Base-by-base conservation (phyloP, 2,797 vertebrate species). In the Coendou prehensilis region DNA sequence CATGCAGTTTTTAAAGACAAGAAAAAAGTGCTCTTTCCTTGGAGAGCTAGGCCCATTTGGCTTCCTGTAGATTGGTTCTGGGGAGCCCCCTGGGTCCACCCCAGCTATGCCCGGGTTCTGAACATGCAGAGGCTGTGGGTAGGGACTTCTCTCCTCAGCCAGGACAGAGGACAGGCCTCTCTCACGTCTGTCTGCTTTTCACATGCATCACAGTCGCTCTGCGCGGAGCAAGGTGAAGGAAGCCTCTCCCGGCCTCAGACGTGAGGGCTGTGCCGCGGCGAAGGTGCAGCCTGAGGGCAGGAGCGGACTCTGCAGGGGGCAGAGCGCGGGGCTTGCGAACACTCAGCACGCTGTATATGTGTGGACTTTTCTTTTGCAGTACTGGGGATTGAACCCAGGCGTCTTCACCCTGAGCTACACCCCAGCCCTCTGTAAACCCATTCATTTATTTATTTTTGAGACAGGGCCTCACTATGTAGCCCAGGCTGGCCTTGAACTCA, bases 1-100 rank as follows among this genome's bases (percentile, higher is more conserved):
- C 14, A 54, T 9, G 82, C 30, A n/a, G 61, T 86, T 86, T 86
- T 84, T 56, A 78, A 69, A 89, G 59, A 59, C 8, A 79, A 79
- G 63, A 76, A 76, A 52, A 61, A 57, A 57, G 20, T 18, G 28
- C 5, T 41, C 30, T 95, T 96, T 83, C 89, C 26, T 57, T 97
- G 84, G 91, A 97, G 96, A 94, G 30, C 79, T 89, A 94, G 93
- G 71, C 83, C 83, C 47, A 37, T 84, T 54, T 54, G 96, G 14
- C 95, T 98, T 98, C 96, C 90, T 97, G 91, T 94, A 97, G 91
- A 97, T 97, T 92, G 88, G 69, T 69, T 97, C 86, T 94, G 33
- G 86, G 87, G 14, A 84, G 86, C 94, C 90, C 76, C 75, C 47
- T 85, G 71, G 87, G 76, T 93, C 97, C 52, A 28, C 73, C 87